Conservation (phyloP, 2,888 invertebrate genomes). For the Campoplex nolae region DNA sequence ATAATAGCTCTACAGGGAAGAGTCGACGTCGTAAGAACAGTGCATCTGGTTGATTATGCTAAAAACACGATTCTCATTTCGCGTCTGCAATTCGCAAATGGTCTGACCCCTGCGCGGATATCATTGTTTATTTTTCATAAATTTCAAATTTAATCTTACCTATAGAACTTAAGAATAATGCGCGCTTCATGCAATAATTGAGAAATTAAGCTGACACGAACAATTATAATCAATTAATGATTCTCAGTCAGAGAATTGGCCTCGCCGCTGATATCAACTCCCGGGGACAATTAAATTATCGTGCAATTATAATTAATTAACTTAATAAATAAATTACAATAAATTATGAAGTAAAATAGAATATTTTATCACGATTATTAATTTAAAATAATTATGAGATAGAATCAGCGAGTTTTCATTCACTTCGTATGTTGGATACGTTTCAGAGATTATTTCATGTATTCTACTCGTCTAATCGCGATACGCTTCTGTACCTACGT, state of each 20-base stretch:
- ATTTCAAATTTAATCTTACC: not conserved
- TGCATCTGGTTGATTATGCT: slow-evolving; percentile 7
- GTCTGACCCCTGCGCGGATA: not conserved
- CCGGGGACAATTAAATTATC: slow-evolving; percentile 1
- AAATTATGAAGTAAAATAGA: not conserved
- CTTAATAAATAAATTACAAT: not conserved
- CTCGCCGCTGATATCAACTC: not conserved
- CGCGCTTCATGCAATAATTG: not conserved
- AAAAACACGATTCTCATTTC: not conserved
- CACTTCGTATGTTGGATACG: slow-evolving; percentile 12
- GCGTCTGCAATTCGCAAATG: not conserved
- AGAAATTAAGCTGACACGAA: not conserved
- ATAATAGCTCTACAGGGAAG: not conserved
- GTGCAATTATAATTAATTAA: not conserved
- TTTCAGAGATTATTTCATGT: slow-evolving; percentile 18
- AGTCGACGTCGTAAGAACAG: slow-evolving; percentile 18
- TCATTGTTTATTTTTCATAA: not conserved
- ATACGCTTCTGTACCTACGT: not conserved
- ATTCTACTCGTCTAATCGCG: slow-evolving; percentile 6
- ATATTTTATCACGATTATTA: not conserved
- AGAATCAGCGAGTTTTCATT: slow-evolving; percentile 16
- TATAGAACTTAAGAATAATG: not conserved
- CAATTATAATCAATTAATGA: not conserved
- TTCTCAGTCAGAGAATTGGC: not conserved
- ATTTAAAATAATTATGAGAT: not conserved